Percentiles rank a stretch among this genome's conserved stretches.
These are phyloP conservation scores for Rhinoderma darwinii DNA, from an alignment of 2,113 vertebrate genomes.

Conservation along the genomic window DNA sequence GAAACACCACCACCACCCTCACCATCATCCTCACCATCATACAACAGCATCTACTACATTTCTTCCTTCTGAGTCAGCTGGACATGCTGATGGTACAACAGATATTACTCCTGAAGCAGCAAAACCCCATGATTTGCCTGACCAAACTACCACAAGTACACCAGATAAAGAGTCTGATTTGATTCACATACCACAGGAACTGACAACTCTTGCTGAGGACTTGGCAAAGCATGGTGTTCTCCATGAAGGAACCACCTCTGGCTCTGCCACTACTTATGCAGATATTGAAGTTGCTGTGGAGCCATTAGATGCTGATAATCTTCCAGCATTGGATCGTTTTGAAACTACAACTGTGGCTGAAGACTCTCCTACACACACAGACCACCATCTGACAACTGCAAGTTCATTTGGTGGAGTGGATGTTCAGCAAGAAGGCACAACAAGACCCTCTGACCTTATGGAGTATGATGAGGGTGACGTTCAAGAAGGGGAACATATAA, in stretches of 20 bases:
- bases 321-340: background rate
- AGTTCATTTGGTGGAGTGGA: background rate
- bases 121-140: no score
- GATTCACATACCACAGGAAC: background rate
- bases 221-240: background rate
- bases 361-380: background rate
- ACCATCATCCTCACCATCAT: background rate
- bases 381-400: background rate
- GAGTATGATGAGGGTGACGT: background rate
- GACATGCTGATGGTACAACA: background rate
- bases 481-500: background rate
- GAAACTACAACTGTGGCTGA: background rate
- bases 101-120: background rate
- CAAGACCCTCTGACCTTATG: background rate
- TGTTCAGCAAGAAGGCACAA: background rate
- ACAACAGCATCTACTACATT: conserved; percentile 50
- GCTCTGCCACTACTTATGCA: conserved; percentile 25
- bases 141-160: background rate
- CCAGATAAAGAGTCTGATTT: background rate
- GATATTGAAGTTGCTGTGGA: background rate
- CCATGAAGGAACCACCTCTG: conserved; percentile 18
- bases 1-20: conserved; percentile 21
- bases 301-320: background rate
- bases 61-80: background rate
- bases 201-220: background rate